These are phyloP conservation scores for Paramormyrops kingsleyae DNA, from an alignment of 2,113 vertebrate species.

Conservation along the genomic window DNA sequence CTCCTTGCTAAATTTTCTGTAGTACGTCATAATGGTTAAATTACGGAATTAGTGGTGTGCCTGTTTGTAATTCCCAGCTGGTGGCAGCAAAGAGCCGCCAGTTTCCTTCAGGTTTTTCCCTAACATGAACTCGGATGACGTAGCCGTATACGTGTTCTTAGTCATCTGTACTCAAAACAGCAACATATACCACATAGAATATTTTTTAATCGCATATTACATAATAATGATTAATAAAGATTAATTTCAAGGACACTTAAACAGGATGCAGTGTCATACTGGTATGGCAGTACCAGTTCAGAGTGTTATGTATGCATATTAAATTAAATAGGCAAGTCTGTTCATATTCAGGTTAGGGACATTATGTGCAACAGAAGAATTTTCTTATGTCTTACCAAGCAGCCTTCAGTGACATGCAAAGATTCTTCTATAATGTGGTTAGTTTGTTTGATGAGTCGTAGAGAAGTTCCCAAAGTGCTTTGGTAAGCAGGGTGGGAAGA, in stretches of 20 bases:
- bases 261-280: not conserved
- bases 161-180: not conserved
- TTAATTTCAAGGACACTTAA: not conserved
- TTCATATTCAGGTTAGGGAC: not conserved
- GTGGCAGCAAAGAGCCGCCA: conserved; percentile 16
- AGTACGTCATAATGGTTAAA: not conserved
- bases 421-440: not conserved
- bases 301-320: not conserved
- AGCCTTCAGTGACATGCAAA: not conserved
- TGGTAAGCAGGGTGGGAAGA: not conserved
- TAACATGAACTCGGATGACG: not conserved
- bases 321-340: not conserved
- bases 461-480: not conserved
- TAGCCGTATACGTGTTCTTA: not conserved
- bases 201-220: not conserved
- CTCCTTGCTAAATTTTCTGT: not conserved
- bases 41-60: not conserved
- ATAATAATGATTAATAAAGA: conserved; percentile 1
- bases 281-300: not conserved
- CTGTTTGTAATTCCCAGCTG: not conserved
- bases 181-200: not conserved
- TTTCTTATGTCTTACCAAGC: not conserved
- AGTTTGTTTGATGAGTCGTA: not conserved
- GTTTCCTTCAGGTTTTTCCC: not conserved
- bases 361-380: not conserved